Base-by-base conservation (phyloP, 2,797 vertebrate genomes). In the Parauchenoglanis ngamensis region DNA sequence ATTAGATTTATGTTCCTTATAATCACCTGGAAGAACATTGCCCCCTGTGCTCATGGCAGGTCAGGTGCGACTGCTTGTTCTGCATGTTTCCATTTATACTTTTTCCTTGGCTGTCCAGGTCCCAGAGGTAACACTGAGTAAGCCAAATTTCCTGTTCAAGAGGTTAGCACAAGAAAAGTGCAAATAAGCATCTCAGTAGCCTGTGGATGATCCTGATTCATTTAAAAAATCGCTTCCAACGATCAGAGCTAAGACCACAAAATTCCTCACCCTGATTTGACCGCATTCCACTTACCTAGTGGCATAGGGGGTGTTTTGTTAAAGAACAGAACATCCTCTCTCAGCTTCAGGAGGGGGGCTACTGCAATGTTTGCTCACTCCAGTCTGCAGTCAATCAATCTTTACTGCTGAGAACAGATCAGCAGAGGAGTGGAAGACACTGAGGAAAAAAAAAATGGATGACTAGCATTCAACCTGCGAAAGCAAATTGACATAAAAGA, bases 21-120 rank as follows among this genome's bases (percentile, higher is more conserved):
- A 95, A 96, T 94, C 94, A 94, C 91, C 92, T 94, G 90, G 92
- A 89, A 87, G 35, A 31, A 93, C 92, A 89, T 90, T 94, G 93
- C 95, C 92, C 94, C 88, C 28, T n/a, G 84, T 86, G 89, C 93
- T 95, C 94, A 94, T 93, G 21, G 28, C 72, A 76, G 67, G 57
- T 75, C 86, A 28, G 21, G 28, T 25, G 85, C 40, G 86, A 84
- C 80, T 65, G 17, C 7, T 40, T 6, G 28, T 57, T 57, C 54
- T 56, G 17, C n/a, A 78, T 78, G 54, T 23, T 79, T 57, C 59
- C 21, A 79, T 57, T 79, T 57, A 57, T 59, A 8, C 15, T 52
- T 40, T 31, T n/a, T 15, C 31, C 31, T 13, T 23, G 31, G 21
- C 54, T 40, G 56, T 59, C 11, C 23, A 75, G 13, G 72, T 75